Conservation (phyloP, 2,113 vertebrate genomes). For the Mustela nigripes region DNA sequence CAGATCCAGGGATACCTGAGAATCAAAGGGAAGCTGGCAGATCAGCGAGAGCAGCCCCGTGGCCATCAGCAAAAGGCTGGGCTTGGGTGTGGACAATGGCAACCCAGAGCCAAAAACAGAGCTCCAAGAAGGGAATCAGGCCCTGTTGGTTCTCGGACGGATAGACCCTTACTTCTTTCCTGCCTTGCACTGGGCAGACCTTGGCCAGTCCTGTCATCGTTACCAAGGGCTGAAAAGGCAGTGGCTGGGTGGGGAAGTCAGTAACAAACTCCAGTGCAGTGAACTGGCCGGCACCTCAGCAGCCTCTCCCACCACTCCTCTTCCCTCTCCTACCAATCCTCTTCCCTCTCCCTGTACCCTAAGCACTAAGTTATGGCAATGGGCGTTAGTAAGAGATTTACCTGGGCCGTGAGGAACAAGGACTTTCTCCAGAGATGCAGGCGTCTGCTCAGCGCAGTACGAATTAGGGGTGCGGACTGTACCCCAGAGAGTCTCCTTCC, state of each 20-base stretch:
- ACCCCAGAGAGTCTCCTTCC: not conserved
- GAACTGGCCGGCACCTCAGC: not conserved
- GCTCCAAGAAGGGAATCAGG: not conserved
- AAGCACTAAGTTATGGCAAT: not conserved
- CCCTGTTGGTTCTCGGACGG: not conserved
- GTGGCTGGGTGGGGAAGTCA: not conserved
- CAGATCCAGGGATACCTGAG: not conserved
- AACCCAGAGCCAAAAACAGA: not conserved
- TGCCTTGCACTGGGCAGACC: not conserved
- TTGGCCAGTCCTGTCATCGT: not conserved
- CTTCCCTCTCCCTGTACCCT: not conserved
- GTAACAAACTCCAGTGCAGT: not conserved
- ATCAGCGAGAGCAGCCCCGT: not conserved
- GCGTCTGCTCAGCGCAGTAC: not conserved
- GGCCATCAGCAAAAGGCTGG: not conserved
- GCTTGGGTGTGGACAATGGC: not conserved
- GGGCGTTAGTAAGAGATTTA: not conserved
- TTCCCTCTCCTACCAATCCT: not conserved
- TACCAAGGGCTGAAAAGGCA: not conserved
- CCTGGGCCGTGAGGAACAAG: not conserved
- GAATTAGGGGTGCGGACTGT: not conserved
- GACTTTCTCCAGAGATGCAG: not conserved
- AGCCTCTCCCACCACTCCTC: not conserved
- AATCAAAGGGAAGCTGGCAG: not conserved
- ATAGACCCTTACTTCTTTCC: not conserved